phyloP scores from a whole-genome alignment of 2,888 invertebrate species.

The Mimas tiliae region DNA sequence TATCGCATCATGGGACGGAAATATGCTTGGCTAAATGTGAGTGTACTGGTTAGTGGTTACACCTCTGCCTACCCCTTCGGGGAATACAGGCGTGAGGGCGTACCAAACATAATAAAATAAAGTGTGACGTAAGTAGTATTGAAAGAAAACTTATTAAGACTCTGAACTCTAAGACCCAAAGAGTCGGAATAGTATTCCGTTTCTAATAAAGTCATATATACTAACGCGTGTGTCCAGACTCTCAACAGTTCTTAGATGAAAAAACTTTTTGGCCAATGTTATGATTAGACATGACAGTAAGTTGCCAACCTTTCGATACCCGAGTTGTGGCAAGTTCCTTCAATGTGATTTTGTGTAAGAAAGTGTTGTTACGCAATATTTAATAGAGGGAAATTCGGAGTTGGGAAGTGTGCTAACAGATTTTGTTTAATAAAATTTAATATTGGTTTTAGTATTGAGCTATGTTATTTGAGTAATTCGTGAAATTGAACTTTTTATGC shows the following conservation, averaged over 20 bases:
- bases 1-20: too few species aligned
- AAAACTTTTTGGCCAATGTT: conserved; percentile 22
- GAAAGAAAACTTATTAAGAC: neutral
- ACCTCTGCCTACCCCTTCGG: too few species aligned
- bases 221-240: neutral
- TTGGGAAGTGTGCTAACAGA: neutral
- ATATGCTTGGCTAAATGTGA: too few species aligned
- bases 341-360: neutral
- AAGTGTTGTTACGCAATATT: neutral
- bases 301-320: neutral
- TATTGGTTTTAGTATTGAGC: neutral
- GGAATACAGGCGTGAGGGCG: too few species aligned
- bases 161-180: neutral
- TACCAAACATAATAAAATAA: neutral
- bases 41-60: too few species aligned
- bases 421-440: neutral
- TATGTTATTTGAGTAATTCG: neutral
- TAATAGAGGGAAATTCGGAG: neutral
- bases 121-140: neutral
- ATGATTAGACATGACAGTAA: conserved; percentile 4
- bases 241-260: conserved; percentile 1
- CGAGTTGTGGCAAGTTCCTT: neutral
- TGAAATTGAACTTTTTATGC: neutral
- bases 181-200: neutral
- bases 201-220: conserved; percentile 17